These are phyloP conservation scores for Lophotis ruficrista DNA, from an alignment of 2,113 vertebrate genomes.

Conservation along the genomic window DNA sequence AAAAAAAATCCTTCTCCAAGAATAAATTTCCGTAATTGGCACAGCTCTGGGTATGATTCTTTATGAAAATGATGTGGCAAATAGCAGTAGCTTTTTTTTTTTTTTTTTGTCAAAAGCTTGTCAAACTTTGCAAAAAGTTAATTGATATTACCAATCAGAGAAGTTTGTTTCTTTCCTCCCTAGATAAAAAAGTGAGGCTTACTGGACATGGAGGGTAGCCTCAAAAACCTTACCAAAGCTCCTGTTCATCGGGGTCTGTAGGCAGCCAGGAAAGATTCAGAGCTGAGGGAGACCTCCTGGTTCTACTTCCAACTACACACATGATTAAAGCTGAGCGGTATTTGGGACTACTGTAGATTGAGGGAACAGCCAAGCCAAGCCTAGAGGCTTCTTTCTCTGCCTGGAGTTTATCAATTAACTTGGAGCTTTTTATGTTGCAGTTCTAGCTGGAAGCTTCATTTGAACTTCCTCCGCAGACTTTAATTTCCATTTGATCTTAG, in stretches of 20 bases:
- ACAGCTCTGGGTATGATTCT: not conserved
- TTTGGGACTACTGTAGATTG: slow-evolving; percentile 20
- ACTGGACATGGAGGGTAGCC: not conserved
- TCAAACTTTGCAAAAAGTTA: not conserved
- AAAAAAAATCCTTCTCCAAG: not conserved
- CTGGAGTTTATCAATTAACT: slow-evolving; percentile 67
- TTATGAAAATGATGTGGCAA: not conserved
- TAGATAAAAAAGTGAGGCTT: not conserved
- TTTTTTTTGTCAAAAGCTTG: not conserved
- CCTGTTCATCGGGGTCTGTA: not conserved
- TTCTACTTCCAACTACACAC: not conserved
- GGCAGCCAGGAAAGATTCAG: not conserved
- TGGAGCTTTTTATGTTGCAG: slow-evolving; percentile 52
- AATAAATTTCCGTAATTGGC: not conserved
- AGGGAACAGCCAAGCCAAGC: slow-evolving; percentile 51
- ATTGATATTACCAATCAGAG: not conserved
- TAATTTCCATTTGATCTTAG: slow-evolving; percentile 66
- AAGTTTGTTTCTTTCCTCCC: not conserved
- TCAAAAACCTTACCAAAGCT: not conserved
- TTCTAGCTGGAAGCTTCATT: slow-evolving; percentile 67
- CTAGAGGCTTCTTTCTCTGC: slow-evolving; percentile 63
- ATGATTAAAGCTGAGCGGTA: not conserved
- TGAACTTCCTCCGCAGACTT: slow-evolving; percentile 69
- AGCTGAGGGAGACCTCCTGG: not conserved
- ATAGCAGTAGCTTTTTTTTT: not conserved